Percentiles rank a stretch among this genome's conserved stretches.
Conservation (phyloP, 2,888 invertebrate species). For the Hymenopus coronatus region DNA sequence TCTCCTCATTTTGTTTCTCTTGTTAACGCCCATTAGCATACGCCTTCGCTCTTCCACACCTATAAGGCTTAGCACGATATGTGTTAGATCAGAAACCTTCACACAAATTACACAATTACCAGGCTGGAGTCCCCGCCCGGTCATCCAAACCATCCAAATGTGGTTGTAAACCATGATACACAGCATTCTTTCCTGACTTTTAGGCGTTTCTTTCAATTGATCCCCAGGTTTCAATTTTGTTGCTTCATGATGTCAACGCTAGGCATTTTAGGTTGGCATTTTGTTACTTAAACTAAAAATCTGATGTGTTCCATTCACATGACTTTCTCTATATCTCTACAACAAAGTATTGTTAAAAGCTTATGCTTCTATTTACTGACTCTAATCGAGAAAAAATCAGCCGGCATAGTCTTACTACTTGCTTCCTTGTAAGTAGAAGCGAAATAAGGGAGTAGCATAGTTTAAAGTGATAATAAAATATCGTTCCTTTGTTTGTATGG, state of each 20-base stretch:
- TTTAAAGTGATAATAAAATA: too few species aligned
- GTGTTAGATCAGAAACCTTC: neutral
- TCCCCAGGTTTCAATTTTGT: neutral
- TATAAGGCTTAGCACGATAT: neutral
- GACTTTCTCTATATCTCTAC: too few species aligned
- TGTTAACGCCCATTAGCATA: neutral
- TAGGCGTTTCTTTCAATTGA: neutral
- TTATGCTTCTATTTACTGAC: too few species aligned
- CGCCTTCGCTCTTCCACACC: neutral
- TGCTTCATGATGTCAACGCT: neutral
- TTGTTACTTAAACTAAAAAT: too few species aligned
- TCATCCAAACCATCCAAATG: neutral
- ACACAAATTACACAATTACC: neutral
- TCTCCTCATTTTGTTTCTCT: neutral
- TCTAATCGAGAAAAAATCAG: too few species aligned
- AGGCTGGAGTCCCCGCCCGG: neutral
- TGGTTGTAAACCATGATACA: neutral
- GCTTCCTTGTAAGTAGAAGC: too few species aligned
- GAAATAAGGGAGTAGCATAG: too few species aligned
- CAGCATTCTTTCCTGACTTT: neutral
- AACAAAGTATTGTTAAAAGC: too few species aligned
- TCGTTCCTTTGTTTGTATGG: too few species aligned
- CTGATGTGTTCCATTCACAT: too few species aligned
- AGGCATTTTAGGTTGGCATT: neutral
- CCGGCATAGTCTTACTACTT: too few species aligned